phyloP scores from a whole-genome alignment of 2,797 vertebrate species.

The Anomalospiza imberbis region DNA sequence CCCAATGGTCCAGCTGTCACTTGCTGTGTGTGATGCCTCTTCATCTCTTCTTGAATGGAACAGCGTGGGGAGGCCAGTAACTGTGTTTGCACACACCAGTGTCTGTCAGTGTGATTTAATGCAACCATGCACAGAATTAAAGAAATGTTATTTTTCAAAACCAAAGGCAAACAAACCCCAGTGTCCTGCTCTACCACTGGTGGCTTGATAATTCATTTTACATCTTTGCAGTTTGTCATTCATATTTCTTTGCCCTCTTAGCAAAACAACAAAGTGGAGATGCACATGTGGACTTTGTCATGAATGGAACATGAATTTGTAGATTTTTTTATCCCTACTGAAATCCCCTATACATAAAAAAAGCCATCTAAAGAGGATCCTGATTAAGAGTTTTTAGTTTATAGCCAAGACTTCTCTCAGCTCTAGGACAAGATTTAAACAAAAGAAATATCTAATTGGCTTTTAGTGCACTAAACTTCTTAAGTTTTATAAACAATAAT shows the following conservation, averaged over 20 bases:
- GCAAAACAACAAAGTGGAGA: neutral
- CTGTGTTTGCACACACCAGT: neutral
- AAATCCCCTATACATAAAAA: neutral
- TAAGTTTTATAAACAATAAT: neutral
- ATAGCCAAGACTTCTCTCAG: neutral
- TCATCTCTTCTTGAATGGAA: neutral
- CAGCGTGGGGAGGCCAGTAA: neutral
- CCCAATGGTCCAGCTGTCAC: neutral
- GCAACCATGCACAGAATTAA: neutral
- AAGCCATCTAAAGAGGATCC: neutral
- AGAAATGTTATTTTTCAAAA: neutral
- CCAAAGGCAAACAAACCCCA: neutral
- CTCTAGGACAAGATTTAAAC: neutral
- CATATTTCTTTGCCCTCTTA: neutral
- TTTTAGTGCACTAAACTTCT: neutral
- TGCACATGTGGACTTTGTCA: neutral
- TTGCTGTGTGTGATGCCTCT: neutral
- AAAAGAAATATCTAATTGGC: neutral
- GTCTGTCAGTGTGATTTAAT: neutral
- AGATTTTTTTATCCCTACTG: neutral
- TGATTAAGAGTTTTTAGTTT: neutral
- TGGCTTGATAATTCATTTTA: neutral
- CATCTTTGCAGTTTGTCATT: neutral
- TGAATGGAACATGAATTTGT: neutral
- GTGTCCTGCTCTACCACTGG: neutral